Conservation (phyloP, 2,113 vertebrate species). For the Atractosteus spatula region DNA sequence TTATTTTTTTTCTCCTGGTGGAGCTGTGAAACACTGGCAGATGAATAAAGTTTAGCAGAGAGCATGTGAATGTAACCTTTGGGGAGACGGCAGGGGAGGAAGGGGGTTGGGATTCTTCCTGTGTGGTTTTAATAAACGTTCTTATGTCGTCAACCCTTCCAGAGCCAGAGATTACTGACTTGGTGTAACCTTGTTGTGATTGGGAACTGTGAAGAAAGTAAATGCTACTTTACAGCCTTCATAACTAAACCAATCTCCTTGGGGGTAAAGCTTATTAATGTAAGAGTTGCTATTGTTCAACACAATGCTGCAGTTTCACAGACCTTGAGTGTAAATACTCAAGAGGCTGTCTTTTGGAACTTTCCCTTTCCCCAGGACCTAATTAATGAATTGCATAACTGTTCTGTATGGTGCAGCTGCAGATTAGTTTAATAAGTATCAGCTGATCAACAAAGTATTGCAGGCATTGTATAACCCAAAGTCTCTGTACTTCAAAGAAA, state of each 20-base stretch:
- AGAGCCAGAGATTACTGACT: too few species aligned
- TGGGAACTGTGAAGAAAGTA: constrained; percentile 41
- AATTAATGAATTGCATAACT: constrained; percentile 47
- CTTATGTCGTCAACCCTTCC: too few species aligned
- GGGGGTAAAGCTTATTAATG: constrained; percentile 36
- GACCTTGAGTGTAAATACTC: constrained; percentile 7
- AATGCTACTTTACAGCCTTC: constrained; percentile 18
- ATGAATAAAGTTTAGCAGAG: not conserved
- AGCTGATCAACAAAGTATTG: too few species aligned
- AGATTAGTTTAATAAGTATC: not conserved
- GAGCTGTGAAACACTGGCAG: too few species aligned
- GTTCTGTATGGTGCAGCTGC: constrained; percentile 32
- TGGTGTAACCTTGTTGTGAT: constrained; percentile 8
- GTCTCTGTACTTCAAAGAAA: too few species aligned
- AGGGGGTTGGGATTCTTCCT: not conserved
- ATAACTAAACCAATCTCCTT: constrained; percentile 35
- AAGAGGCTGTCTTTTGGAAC: constrained; percentile 14
- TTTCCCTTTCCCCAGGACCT: constrained; percentile 25
- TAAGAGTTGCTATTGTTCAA: constrained; percentile 40
- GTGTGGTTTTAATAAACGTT: not conserved
- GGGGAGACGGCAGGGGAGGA: not conserved
- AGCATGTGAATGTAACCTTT: constrained; percentile 23
- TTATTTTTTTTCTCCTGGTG: too few species aligned
- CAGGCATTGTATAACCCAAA: too few species aligned
- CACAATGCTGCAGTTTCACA: not conserved